These are phyloP conservation scores for Pristis pectinata DNA, from an alignment of 2,797 vertebrate species.

Conservation along the genomic window DNA sequence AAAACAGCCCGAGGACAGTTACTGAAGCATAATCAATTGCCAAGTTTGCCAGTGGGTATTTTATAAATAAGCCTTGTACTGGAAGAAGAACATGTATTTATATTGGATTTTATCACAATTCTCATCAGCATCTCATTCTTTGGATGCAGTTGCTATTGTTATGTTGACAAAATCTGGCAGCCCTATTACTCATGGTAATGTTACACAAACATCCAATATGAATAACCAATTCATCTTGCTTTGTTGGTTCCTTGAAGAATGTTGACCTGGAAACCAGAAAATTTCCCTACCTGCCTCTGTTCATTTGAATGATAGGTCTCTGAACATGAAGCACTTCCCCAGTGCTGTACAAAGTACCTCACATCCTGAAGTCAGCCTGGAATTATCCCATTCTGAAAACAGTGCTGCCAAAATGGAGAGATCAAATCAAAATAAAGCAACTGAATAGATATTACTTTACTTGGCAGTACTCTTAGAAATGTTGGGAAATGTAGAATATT, in stretches of 20 bases:
- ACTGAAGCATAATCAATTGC: background rate
- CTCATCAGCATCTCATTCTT: background rate
- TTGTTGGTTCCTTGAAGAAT: background rate
- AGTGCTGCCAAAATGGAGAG: background rate
- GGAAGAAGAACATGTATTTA: background rate
- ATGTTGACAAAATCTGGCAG: background rate
- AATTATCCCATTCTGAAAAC: background rate
- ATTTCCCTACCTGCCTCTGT: background rate
- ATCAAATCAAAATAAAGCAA: conserved; percentile 17
- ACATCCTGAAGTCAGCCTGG: background rate
- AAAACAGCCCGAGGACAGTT: conserved; percentile 4
- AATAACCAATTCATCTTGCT: background rate
- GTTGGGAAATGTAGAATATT: background rate
- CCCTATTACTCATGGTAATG: background rate
- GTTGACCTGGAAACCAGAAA: background rate
- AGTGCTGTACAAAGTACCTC: background rate
- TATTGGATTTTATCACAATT: background rate
- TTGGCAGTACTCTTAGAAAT: background rate
- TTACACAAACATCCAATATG: background rate
- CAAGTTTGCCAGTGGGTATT: background rate
- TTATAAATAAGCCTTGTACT: background rate
- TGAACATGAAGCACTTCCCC: background rate
- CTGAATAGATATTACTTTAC: background rate
- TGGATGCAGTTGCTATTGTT: background rate
- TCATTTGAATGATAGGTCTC: background rate